phyloP scores from a whole-genome alignment of 2,888 invertebrate species.

The Cynaeus angustus region DNA sequence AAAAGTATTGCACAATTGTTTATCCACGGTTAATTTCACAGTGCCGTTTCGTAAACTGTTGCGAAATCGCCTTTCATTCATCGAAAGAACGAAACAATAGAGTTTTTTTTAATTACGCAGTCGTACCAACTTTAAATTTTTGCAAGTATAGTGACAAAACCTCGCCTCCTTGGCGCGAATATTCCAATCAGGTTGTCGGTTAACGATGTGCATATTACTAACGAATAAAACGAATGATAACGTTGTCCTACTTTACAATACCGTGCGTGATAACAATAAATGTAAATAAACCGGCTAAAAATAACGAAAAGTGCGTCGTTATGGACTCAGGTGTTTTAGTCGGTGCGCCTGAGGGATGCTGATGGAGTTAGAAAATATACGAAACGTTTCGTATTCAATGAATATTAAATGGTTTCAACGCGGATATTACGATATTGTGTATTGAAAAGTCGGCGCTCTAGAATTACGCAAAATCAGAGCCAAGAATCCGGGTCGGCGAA shows the following conservation, averaged over 20 bases:
- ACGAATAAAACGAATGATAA: constrained; percentile 5
- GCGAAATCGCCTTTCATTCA: constrained; percentile 25
- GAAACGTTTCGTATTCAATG: neutral
- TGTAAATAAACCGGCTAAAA: neutral
- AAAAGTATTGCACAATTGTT: constrained; percentile 4
- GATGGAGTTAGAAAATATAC: neutral
- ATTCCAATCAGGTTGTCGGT: neutral
- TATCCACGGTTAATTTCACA: constrained; percentile 22
- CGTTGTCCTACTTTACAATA: constrained; percentile 2
- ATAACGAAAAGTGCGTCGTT: neutral
- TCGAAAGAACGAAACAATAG: neutral
- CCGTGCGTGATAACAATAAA: constrained; percentile 1
- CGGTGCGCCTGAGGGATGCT: neutral
- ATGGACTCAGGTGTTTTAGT: neutral
- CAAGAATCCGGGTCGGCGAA: constrained; percentile 34
- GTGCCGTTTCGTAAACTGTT: constrained; percentile 21
- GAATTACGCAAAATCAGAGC: constrained; percentile 41
- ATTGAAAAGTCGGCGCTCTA: constrained; percentile 9
- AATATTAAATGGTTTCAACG: constrained; percentile 20
- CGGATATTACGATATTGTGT: constrained; percentile 16
- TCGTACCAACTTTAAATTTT: neutral
- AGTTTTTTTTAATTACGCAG: neutral
- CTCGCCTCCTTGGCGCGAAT: neutral
- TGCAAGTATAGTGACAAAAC: neutral
- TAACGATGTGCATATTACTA: neutral